phyloP scores from a whole-genome alignment of 2,888 invertebrate genomes.

The Caenorhabditis parvicauda region DNA sequence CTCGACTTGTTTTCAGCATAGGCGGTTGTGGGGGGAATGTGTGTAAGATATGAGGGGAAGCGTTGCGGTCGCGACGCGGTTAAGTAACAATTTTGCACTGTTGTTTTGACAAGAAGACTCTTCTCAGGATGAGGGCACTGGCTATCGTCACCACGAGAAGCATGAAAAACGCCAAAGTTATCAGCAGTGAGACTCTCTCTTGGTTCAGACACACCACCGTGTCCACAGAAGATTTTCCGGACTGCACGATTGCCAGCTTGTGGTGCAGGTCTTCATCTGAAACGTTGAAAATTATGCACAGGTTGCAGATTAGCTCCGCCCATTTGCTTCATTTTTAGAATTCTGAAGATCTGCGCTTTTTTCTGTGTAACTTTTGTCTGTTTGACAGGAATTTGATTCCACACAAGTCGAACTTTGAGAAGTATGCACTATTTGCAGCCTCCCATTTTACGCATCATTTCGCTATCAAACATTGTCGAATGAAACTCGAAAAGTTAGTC shows the following conservation, averaged over 20 bases:
- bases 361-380: too few species aligned
- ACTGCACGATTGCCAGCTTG: slow-evolving; percentile 5
- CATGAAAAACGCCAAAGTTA: slow-evolving; percentile 14
- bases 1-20: too few species aligned
- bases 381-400: too few species aligned
- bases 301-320: too few species aligned
- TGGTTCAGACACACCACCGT: slow-evolving; percentile 20
- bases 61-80: too few species aligned
- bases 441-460: neutral
- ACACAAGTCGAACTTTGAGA: too few species aligned
- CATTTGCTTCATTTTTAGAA: neutral
- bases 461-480: neutral
- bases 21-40: too few species aligned
- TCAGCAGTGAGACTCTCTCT: slow-evolving; percentile 11
- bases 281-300: too few species aligned
- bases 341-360: too few species aligned
- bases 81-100: too few species aligned
- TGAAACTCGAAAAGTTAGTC: neutral
- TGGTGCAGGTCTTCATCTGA: too few species aligned
- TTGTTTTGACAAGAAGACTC: slow-evolving; percentile 7
- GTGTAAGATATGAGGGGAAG: too few species aligned
- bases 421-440: neutral
- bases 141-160: slow-evolving; percentile 13
- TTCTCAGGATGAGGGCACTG: slow-evolving; percentile 8
- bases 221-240: neutral